Evolutionary conservation across 2,113 vertebrate genomes (phyloP), one percentile per base, ranked within the genome.

Genomic region (Eulemur rufifrons): DNA sequence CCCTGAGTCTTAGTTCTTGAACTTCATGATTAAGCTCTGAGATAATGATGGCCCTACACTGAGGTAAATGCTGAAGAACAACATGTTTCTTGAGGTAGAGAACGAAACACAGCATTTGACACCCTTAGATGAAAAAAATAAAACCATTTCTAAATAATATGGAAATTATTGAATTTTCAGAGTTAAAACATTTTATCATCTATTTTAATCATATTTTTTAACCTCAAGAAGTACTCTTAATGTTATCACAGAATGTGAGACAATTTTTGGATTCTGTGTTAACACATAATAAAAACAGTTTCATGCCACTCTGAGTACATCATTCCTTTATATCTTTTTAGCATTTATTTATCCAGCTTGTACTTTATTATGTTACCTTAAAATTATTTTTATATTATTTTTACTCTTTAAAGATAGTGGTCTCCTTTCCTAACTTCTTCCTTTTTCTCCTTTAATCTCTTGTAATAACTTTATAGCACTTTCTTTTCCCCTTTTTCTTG

Each of bases 21-120:
- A 86, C 37, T 78, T 96, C 42, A 74, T 96, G 71, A 94, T 39
- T 77, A 92, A 95, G 50, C 73, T 69, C 10, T 34, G 56, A 89
- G 81, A 74, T 88, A 94, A 82, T 84, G 64, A 71, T 50, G 32
- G 45, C 21, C 23, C 52, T 95, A 6, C 14, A 27, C 47, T 6
- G 25, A 93, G n/a, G 66, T 42, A 37, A 69, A 87, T 34, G 27
- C 66, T 50, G 54, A 82, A 80, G 88, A 96, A 82, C 37, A 86
- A 17, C 20, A 23, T 66, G 68, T 66, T 76, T 94, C 29, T 37
- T 17, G n/a, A 78, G 76, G 61, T 47, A 83, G 42, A 84, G 56
- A 63, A 32, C 39, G 73, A 92, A 81, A 47, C 34, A 37, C 3
- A 82, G 42, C 15, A 6, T 34, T 45, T 52, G 78, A 77, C 10